phyloP scores from a whole-genome alignment of 2,113 vertebrate species.

The Cynocephalus volans region DNA sequence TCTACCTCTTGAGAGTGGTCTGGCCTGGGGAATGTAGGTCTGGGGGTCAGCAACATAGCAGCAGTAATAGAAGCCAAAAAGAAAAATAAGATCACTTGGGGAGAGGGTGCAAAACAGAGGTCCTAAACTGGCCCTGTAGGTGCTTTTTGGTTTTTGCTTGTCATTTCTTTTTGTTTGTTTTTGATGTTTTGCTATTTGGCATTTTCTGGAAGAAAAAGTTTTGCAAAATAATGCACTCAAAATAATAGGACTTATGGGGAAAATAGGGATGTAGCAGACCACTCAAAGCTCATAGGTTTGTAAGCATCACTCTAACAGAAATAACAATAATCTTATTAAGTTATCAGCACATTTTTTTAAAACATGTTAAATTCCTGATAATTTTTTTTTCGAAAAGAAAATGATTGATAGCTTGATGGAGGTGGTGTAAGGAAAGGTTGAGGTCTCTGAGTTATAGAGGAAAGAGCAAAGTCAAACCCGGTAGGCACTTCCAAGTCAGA shows the following conservation, averaged over 20 bases:
- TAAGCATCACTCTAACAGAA: background rate
- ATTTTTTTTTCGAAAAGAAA: background rate
- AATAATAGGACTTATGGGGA: background rate
- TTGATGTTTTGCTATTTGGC: background rate
- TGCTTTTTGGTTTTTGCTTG: background rate
- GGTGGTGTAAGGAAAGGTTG: background rate
- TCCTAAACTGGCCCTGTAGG: background rate
- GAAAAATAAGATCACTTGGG: background rate
- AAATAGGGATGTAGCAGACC: background rate
- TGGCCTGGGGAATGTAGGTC: background rate
- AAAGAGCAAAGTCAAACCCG: background rate
- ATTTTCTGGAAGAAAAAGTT: constrained; percentile 17
- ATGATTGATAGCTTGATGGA: background rate
- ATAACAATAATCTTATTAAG: background rate
- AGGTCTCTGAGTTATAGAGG: background rate
- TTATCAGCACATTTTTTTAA: background rate
- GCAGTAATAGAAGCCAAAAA: background rate
- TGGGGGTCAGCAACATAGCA: background rate
- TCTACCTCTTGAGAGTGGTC: background rate
- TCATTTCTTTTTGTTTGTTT: background rate
- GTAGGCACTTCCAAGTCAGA: background rate
- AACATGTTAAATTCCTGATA: background rate
- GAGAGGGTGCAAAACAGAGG: background rate
- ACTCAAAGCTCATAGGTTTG: background rate
- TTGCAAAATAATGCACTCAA: constrained; percentile 31